phyloP scores from a whole-genome alignment of 1,140 invertebrate genomes.

The Chironomus striatipennis region DNA sequence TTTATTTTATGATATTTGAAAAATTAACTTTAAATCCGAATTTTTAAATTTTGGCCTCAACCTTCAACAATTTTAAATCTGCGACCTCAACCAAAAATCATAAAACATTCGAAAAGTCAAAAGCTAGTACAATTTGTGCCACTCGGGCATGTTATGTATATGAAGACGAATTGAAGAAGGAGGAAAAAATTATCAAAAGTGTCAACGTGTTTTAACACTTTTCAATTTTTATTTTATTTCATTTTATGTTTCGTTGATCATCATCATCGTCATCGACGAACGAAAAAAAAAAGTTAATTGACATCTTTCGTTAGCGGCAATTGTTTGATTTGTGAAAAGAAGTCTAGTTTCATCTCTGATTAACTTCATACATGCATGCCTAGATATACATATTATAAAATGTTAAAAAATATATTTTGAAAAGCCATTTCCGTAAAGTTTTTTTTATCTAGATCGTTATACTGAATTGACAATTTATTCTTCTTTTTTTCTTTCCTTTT shows the following conservation, averaged over 20 bases:
- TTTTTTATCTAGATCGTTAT: background rate
- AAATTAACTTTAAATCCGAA: no score
- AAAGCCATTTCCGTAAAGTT: constrained; percentile 12
- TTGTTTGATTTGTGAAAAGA: constrained; percentile 5
- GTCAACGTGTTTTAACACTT: constrained; percentile 23
- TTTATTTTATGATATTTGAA: no score
- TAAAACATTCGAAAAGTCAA: no score
- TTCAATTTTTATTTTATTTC: constrained; percentile 15
- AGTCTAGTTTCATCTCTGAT: background rate
- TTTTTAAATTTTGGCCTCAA: no score
- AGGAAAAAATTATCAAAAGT: constrained; percentile 17
- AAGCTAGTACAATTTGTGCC: no score
- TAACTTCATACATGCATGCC: background rate
- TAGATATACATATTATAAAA: background rate
- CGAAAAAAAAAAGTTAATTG: background rate
- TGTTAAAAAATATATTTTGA: background rate
- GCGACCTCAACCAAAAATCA: no score
- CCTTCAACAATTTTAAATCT: no score
- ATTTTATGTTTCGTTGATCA: background rate
- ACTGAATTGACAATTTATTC: background rate
- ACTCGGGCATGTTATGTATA: background rate
- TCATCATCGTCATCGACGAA: background rate
- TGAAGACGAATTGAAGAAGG: background rate
- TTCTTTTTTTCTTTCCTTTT: no score
- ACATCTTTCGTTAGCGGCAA: constrained; percentile 11